Base-by-base conservation (phyloP, 1,140 invertebrate species). In the Planococcus citri region DNA sequence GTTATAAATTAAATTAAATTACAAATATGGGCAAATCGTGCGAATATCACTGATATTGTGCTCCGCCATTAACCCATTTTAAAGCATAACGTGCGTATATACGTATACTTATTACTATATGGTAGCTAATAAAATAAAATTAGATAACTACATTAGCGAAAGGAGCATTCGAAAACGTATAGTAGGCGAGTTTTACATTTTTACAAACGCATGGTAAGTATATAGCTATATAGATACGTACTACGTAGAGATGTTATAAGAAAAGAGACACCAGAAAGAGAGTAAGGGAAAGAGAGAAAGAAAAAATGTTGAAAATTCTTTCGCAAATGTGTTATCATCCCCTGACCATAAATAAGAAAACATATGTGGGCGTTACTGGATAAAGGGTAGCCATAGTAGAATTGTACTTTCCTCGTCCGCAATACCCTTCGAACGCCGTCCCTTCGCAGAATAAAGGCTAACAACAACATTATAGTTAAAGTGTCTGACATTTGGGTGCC, bases 391-490 rank as follows among this genome's bases (percentile, higher is more conserved):
- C 60, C 60, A 64, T 64, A 64, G 60, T 64, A 24, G 60, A 64
- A 27, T 64, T 64, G 22, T 27, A 64, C 60, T 27, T 64, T 64
- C 60, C 60, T 64, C 60, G 41, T 51, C 41, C 41, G 41, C 41
- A 51, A 51, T 51, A 51, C 41, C 41, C n/a, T 51, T 20, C 12
- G n/a, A 51, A 14, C 12, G 12, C 6, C 12, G 10, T 20, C 41
- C 41, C n/a, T 51, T 20, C 6, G 2, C n/a, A 17, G 20, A 64
- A 64, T 24, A 64, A 64, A 24, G 60, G 60, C 60, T 64, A 64
- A 24, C 60, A 64, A 64, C 60, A 64, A 64, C 60, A 64, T 64
- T 64, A 64, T 64, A 64, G 60, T 64, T 64, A 64, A 64, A 64
- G 60, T 64, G 60, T 64, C 60, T 64, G 60, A 64, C 60, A 64